These are phyloP conservation scores for Parelbella ahira DNA, from an alignment of 2,888 invertebrate genomes.

Conservation along the genomic window DNA sequence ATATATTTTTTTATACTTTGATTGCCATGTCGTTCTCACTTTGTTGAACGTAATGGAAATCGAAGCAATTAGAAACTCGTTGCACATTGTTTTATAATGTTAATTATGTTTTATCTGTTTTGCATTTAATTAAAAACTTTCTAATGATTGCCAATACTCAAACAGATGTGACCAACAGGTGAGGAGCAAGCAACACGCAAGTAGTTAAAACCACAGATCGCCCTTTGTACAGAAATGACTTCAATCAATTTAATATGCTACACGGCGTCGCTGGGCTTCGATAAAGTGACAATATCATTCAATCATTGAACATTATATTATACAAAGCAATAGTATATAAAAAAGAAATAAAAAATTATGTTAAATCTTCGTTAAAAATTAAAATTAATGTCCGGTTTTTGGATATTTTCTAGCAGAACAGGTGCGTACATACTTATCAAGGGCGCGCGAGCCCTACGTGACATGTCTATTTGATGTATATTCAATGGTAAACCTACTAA, in stretches of 20 bases:
- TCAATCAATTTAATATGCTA: background rate
- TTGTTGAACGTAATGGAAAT: background rate
- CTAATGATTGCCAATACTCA: slow-evolving; percentile 21
- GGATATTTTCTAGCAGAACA: no score
- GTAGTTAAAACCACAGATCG: slow-evolving; percentile 3
- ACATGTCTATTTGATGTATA: background rate
- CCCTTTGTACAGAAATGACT: no score
- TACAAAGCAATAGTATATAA: no score
- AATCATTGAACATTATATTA: no score
- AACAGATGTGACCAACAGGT: slow-evolving; percentile 19
- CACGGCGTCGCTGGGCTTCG: no score
- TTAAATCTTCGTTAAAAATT: no score
- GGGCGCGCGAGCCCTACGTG: no score
- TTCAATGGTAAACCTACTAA: slow-evolving; percentile 2
- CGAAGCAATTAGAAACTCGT: slow-evolving; percentile 3
- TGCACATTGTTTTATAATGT: slow-evolving; percentile 6
- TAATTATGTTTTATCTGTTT: slow-evolving; percentile 14
- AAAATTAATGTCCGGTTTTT: no score
- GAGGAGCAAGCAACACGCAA: slow-evolving; percentile 1
- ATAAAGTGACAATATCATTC: no score
- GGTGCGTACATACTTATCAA: no score
- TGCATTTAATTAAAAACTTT: slow-evolving; percentile 22
- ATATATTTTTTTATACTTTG: no score
- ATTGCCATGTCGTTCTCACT: slow-evolving; percentile 3
- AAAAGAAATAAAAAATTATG: no score